Base-by-base conservation (phyloP, 2,797 vertebrate species). In the Zenarchopterus dispar region DNA sequence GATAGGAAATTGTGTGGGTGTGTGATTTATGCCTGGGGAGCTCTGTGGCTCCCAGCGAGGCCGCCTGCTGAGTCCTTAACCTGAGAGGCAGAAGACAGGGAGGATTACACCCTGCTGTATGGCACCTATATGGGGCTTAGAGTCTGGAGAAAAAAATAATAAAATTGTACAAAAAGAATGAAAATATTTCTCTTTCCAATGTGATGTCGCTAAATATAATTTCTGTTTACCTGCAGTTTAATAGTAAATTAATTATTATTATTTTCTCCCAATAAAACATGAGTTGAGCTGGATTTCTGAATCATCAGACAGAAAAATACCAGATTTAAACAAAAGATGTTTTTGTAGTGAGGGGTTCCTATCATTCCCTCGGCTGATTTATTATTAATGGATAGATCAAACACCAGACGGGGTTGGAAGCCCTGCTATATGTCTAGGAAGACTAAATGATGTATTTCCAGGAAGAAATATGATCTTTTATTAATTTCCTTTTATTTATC, bases 11-110 rank as follows among this genome's bases (percentile, higher is more conserved):
- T 54, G 53, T 76, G 79, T 81, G 62, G 77, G 64, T 59, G 78
- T 81, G 71, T 88, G 82, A 90, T 88, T 86, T 86, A 86, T 87
- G 75, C 81, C 82, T 67, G 67, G 84, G 84, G 85, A 85, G 75
- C 67, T 74, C 21, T 55, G 59, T 61, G 75, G 84, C 53, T 80
- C 73, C 79, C 3, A 8, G 57, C 78, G 77, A 82, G 81, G 42
- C 67, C 67, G 51, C 84, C 73, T 76, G 69, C 80, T 72, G 73
- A 78, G 68, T 74, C 74, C 62, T 72, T 68, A 75, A 82, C 84
- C 78, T 72, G 67, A 64, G 69, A 68, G 46, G 73, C 52, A 23
- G 52, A 43, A 26, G 45, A 47, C 45, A 23, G 42, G 17, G 56
- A n/a, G 64, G 58, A 72, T 71, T 67, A 71, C 66, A 48, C 62